Evolutionary conservation across 2,797 vertebrate species (phyloP).

Genomic region (Brotula barbata): DNA sequence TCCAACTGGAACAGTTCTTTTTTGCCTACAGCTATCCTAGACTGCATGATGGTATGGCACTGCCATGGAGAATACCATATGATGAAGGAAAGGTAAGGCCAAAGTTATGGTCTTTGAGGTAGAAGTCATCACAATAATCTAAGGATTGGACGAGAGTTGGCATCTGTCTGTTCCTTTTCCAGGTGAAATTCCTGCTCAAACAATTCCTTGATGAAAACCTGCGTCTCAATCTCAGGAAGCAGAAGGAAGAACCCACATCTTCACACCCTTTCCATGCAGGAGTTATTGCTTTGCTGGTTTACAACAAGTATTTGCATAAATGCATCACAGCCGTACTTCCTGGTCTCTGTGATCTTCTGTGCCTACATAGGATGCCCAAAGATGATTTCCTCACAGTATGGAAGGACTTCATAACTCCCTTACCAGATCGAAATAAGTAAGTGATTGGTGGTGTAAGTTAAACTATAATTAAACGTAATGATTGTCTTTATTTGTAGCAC

Average conservation of each 20-base stretch:
- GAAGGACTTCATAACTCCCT: conserved; percentile 4
- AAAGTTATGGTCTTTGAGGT: neutral
- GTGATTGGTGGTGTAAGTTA: neutral
- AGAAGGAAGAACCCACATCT: fast-evolving
- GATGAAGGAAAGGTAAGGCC: conserved; percentile 8
- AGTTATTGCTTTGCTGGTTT: conserved; percentile 28
- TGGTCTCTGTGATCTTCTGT: conserved; percentile 32
- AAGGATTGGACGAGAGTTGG: neutral
- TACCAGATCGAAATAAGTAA: conserved; percentile 25
- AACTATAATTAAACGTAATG: no score
- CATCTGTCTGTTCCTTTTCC: neutral
- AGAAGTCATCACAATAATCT: neutral
- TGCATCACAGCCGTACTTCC: neutral
- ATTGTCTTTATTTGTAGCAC: no score
- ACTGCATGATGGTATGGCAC: conserved; percentile 13
- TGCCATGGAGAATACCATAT: neutral
- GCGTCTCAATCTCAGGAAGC: neutral
- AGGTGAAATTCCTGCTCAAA: conserved; percentile 21
- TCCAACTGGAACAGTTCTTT: conserved; percentile 33
- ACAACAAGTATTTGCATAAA: neutral
- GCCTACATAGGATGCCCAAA: fast-evolving
- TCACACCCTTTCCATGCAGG: conserved; percentile 12
- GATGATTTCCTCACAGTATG: neutral
- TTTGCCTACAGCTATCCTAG: neutral
- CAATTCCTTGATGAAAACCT: neutral